phyloP scores from a whole-genome alignment of 2,113 vertebrate species.

The Myrmophylax atrothorax region DNA sequence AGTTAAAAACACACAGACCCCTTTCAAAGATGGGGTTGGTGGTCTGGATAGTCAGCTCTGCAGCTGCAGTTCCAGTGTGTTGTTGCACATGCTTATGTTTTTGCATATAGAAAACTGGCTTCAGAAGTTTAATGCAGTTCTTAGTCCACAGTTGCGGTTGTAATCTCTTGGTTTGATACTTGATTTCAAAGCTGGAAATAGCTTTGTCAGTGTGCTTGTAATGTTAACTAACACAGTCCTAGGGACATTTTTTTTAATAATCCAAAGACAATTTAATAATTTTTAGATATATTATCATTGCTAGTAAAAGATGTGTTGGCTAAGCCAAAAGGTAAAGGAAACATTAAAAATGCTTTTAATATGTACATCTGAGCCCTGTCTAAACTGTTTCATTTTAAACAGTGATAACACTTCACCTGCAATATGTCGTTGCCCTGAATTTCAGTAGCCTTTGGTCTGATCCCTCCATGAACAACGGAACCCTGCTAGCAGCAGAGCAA shows the following conservation, averaged over 20 bases:
- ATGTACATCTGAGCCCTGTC: not conserved
- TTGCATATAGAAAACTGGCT: not conserved
- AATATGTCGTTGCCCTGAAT: not conserved
- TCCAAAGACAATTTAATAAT: not conserved
- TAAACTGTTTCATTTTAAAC: not conserved
- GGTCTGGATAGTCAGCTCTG: not conserved
- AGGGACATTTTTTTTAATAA: not conserved
- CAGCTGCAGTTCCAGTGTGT: not conserved
- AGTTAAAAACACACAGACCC: not conserved
- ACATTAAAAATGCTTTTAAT: not conserved
- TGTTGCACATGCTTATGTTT: not conserved
- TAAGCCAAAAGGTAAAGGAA: not conserved
- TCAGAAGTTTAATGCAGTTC: not conserved
- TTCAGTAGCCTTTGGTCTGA: not conserved
- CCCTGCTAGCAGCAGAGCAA: not conserved
- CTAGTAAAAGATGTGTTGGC: not conserved
- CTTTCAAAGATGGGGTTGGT: not conserved
- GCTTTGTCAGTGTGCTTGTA: not conserved
- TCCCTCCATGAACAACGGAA: not conserved
- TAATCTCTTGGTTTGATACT: not conserved
- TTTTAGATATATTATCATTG: not conserved
- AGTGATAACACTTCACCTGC: not conserved
- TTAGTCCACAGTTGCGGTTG: not conserved
- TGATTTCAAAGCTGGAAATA: not conserved
- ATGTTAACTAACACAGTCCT: not conserved